Evolutionary conservation across 2,888 invertebrate genomes (phyloP).

Genomic region (Blera fallax): DNA sequence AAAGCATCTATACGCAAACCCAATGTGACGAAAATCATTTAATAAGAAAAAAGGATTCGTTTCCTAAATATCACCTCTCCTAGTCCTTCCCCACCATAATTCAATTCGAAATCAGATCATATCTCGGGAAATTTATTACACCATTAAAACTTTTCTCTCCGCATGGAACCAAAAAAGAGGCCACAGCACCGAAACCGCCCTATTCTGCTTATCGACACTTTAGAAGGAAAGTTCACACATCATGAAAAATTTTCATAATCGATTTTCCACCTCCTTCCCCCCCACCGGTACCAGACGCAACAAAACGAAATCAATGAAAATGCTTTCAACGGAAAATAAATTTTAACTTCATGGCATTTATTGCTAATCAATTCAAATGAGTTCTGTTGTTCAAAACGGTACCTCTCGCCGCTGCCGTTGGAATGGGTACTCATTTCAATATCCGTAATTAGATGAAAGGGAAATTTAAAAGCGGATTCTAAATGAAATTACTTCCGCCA

Average conservation of each 20-base stretch:
- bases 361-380: slow-evolving; percentile 72
- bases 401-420: background rate
- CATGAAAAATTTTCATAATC: slow-evolving; percentile 64
- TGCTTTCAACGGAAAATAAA: slow-evolving; percentile 64
- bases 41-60: background rate
- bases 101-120: slow-evolving; percentile 65
- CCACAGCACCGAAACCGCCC: background rate
- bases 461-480: slow-evolving; percentile 65
- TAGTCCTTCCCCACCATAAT: slow-evolving; percentile 18
- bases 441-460: slow-evolving; percentile 70
- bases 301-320: slow-evolving; percentile 44
- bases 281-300: background rate
- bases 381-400: slow-evolving; percentile 52
- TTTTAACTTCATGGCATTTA: slow-evolving; percentile 66
- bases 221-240: slow-evolving; percentile 65
- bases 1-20: background rate
- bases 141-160: slow-evolving; percentile 59
- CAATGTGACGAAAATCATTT: background rate
- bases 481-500: slow-evolving; percentile 69
- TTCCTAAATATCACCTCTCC: background rate
- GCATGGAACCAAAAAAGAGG: background rate
- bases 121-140: slow-evolving; percentile 62
- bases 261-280: slow-evolving; percentile 45
- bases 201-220: slow-evolving; percentile 32
- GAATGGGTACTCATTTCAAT: slow-evolving; percentile 59